Conservation (phyloP, 2,888 invertebrate species). For the Agrochola litura region DNA sequence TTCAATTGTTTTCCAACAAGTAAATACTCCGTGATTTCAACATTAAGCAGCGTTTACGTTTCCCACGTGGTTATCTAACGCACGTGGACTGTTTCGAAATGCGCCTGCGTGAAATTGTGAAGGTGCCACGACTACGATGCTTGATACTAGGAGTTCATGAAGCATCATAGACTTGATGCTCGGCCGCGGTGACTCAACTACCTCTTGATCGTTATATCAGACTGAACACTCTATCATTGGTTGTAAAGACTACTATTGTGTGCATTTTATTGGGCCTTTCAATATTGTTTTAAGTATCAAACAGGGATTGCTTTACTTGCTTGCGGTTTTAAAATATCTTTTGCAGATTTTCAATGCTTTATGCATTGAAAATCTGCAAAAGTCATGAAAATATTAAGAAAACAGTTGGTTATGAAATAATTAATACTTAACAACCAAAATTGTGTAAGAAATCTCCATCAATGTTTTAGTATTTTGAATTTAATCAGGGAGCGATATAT, state of each 20-base stretch:
- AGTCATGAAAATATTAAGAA: background rate
- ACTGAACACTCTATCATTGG: background rate
- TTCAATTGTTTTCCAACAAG: background rate
- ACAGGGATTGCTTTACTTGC: background rate
- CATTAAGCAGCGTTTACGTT: too few species aligned
- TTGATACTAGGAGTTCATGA: slow-evolving; percentile 10
- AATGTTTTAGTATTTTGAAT: background rate
- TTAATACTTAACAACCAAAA: background rate
- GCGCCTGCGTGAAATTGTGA: background rate
- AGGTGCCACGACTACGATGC: background rate
- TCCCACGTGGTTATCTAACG: background rate
- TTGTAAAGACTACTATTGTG: background rate
- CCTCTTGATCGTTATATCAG: background rate
- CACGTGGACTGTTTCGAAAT: background rate
- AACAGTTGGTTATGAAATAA: background rate
- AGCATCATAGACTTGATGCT: background rate
- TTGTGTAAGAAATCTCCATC: background rate
- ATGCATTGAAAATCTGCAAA: too few species aligned
- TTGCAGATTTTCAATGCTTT: background rate
- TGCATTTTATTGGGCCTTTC: background rate
- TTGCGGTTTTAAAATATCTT: background rate
- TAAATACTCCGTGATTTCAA: background rate
- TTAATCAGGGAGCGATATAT: background rate
- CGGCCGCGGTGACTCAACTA: background rate
- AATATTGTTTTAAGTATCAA: slow-evolving; percentile 1